Conservation (phyloP, 2,113 vertebrate genomes). For the Megaceryle maxima region DNA sequence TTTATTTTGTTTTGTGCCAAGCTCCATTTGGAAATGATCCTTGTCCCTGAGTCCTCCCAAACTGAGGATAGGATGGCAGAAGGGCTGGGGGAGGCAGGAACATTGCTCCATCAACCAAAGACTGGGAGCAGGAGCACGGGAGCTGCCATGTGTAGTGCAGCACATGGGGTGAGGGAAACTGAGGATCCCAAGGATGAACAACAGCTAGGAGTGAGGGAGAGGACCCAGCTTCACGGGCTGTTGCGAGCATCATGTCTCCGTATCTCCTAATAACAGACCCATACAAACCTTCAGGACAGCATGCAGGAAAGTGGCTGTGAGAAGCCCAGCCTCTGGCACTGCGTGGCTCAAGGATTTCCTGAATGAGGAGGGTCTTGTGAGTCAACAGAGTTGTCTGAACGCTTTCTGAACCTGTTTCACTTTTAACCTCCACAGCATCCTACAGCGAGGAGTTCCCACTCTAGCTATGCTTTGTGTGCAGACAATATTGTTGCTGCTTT, state of each 20-base stretch:
- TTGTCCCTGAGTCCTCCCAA: background rate
- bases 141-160: background rate
- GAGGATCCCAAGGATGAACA: background rate
- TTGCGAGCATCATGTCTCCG: background rate
- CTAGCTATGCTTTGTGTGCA: background rate
- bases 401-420: background rate
- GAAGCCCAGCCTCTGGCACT: background rate
- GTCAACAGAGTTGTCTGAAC: background rate
- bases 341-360: background rate
- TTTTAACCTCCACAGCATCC: background rate
- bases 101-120: fast-evolving
- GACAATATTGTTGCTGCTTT: background rate
- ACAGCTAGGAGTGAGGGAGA: background rate
- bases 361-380: fast-evolving
- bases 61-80: background rate
- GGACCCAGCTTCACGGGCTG: background rate
- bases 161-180: background rate
- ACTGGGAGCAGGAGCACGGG: background rate
- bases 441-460: background rate
- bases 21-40: background rate
- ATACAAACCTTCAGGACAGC: background rate
- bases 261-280: background rate
- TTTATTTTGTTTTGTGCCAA: background rate
- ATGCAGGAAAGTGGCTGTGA: background rate
- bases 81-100: background rate